A percentile compares a stretch with the other conserved stretches of the same genome.
Evolutionary conservation across 2,797 vertebrate genomes (phyloP).

Genomic region (Lerista edwardsae): DNA sequence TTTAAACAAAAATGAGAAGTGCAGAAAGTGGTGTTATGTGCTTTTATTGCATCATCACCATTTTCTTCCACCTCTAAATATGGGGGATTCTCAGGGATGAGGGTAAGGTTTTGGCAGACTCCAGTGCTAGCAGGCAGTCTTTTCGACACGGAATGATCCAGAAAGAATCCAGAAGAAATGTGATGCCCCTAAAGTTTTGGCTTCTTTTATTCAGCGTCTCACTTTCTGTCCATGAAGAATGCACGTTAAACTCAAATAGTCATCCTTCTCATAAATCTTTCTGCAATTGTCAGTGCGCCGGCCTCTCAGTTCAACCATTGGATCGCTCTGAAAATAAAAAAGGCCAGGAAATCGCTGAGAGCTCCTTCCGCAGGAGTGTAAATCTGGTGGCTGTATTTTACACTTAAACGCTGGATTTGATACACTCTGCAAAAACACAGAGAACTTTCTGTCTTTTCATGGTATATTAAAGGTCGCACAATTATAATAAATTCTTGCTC

Average conservation of each 20-base stretch:
- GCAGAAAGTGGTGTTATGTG: too few species aligned
- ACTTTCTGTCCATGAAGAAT: constrained; percentile 47
- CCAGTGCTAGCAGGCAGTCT: too few species aligned
- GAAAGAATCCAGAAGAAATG: not conserved
- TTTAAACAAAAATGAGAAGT: too few species aligned
- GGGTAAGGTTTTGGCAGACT: too few species aligned
- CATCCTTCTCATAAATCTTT: constrained; percentile 66
- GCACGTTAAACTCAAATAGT: constrained; percentile 66
- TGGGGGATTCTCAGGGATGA: too few species aligned
- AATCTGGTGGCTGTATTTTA: constrained; percentile 65
- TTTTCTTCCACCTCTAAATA: too few species aligned
- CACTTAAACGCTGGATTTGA: constrained; percentile 72
- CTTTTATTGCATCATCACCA: too few species aligned
- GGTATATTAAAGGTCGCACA: constrained; percentile 70
- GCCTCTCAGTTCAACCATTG: constrained; percentile 44
- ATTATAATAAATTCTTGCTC: constrained; percentile 74
- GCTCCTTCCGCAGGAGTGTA: constrained; percentile 66
- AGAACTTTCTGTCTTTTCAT: constrained; percentile 69
- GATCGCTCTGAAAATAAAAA: constrained; percentile 17
- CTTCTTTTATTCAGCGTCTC: constrained; percentile 59
- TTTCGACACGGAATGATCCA: not conserved
- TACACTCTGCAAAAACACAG: constrained; percentile 67
- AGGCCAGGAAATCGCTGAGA: constrained; percentile 60
- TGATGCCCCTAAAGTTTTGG: constrained; percentile 8
- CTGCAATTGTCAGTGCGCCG: constrained; percentile 51